These are phyloP conservation scores for Portunus trituberculatus DNA, from an alignment of 1,140 invertebrate species.

Conservation along the genomic window DNA sequence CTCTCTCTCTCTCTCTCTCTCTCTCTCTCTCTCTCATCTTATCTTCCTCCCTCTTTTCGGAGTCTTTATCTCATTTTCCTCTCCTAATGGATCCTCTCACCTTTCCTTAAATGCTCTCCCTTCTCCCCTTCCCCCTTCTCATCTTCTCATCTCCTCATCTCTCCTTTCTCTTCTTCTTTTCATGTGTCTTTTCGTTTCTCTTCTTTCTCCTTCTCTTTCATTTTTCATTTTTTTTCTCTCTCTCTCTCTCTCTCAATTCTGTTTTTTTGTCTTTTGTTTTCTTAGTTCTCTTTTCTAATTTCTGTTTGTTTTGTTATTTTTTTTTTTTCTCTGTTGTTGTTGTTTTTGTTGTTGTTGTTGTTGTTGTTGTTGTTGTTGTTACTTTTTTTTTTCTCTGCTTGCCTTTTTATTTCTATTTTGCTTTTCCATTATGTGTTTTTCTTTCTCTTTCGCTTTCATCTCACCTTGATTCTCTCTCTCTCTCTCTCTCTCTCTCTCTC, in stretches of 20 bases:
- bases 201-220: neutral
- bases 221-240: neutral
- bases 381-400: neutral
- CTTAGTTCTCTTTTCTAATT: neutral
- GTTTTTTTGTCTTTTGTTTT: neutral
- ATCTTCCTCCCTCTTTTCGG: neutral
- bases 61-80: slow-evolving; percentile 14
- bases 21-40: neutral
- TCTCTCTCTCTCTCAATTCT: neutral
- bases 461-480: neutral
- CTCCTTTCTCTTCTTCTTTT: neutral
- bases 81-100: slow-evolving; percentile 20
- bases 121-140: neutral
- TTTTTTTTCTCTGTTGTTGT: no score
- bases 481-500: no score
- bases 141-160: neutral
- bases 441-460: neutral
- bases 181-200: neutral
- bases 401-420: neutral
- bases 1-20: neutral
- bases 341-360: no score
- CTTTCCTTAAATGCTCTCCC: neutral
- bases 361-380: no score
- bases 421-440: neutral
- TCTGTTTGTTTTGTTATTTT: neutral